Percentiles rank a stretch among this genome's conserved stretches.
Conservation (phyloP, 2,888 invertebrate genomes). For the Phymatocera aterrima region DNA sequence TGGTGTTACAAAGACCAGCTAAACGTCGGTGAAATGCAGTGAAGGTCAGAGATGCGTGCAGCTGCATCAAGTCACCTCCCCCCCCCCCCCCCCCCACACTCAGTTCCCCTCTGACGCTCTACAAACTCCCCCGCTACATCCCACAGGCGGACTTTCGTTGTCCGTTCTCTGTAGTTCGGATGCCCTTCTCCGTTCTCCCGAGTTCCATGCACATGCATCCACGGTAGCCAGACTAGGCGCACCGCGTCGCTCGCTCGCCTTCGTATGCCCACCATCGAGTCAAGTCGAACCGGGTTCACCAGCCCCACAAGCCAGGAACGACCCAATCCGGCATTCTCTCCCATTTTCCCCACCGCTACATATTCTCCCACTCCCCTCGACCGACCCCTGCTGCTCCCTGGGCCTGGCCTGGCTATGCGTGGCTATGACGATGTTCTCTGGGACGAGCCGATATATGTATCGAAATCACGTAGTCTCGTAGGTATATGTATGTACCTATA, state of each 20-base stretch:
- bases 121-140: slow-evolving; percentile 35
- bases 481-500: not conserved
- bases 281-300: slow-evolving; percentile 74
- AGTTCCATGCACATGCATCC: not conserved
- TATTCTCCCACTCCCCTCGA: slow-evolving; percentile 33
- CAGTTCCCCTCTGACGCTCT: slow-evolving; percentile 40
- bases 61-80: slow-evolving; percentile 51
- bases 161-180: slow-evolving; percentile 26
- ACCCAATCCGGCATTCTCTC: slow-evolving; percentile 43
- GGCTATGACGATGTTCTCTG: slow-evolving; percentile 23
- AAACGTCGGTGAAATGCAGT: slow-evolving; percentile 36
- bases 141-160: slow-evolving; percentile 19
- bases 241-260: slow-evolving; percentile 76
- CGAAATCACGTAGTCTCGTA: not conserved
- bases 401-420: slow-evolving; percentile 37
- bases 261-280: slow-evolving; percentile 74
- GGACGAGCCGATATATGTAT: slow-evolving; percentile 2
- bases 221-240: slow-evolving; percentile 74
- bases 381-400: slow-evolving; percentile 1
- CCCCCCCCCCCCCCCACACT: slow-evolving; percentile 49
- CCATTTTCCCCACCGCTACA: slow-evolving; percentile 38
- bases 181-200: slow-evolving; percentile 38
- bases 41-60: slow-evolving; percentile 57
- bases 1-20: slow-evolving; percentile 45
- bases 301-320: slow-evolving; percentile 31